phyloP scores from a whole-genome alignment of 2,113 vertebrate genomes.

The Daboia siamensis region DNA sequence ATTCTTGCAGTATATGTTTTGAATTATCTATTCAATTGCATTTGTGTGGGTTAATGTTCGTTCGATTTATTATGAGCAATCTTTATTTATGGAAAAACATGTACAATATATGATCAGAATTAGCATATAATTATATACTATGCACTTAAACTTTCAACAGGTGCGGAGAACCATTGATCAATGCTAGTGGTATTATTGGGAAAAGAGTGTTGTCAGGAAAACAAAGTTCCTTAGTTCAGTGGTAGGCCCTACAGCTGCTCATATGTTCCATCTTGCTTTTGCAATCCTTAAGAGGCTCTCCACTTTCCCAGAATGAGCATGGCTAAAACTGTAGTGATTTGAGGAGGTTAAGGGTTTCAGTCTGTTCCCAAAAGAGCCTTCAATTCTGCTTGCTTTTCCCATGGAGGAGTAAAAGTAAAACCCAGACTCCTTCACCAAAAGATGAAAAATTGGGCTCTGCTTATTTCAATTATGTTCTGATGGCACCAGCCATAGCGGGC shows the following conservation, averaged over 20 bases:
- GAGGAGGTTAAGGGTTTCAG: neutral
- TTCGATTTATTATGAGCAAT: neutral
- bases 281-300: neutral
- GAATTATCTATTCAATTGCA: conserved; percentile 4
- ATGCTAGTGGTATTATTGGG: neutral
- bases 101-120: neutral
- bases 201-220: neutral
- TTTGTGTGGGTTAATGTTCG: neutral
- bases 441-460: neutral
- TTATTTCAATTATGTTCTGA: neutral
- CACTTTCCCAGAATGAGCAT: neutral
- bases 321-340: neutral
- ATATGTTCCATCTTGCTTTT: neutral
- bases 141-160: neutral
- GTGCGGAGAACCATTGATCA: neutral
- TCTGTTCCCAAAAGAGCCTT: neutral
- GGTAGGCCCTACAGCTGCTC: neutral
- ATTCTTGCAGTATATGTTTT: neutral
- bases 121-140: neutral
- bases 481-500: neutral
- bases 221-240: neutral
- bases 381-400: neutral
- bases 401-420: neutral
- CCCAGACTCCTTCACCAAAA: neutral
- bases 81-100: conserved; percentile 9